Evolutionary conservation across 64 coral and sea anemone genomes (phyloP).

Genomic region (Montipora sp.): DNA sequence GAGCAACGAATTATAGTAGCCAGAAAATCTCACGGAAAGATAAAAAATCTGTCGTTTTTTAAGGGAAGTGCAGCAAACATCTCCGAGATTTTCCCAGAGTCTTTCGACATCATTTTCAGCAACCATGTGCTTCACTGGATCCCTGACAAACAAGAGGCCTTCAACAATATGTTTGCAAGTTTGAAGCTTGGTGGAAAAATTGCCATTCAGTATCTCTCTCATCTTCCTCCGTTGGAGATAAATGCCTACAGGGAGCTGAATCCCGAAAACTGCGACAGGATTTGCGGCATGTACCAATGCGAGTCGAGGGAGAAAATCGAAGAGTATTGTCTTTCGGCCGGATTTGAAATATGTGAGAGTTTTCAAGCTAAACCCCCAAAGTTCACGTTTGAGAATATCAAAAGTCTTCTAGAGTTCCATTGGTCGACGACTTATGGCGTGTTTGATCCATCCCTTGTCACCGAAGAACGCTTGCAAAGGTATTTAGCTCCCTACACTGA

Average conservation of each 20-base stretch:
- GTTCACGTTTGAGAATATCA: background rate
- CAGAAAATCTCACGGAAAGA: background rate
- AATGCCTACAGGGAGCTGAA: background rate
- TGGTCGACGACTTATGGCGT: background rate
- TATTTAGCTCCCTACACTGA: background rate
- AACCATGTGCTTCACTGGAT: constrained; percentile 48
- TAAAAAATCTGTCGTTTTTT: constrained; percentile 28
- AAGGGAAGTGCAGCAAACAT: constrained; percentile 12
- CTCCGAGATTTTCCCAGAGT: constrained; percentile 3
- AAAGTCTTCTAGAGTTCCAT: background rate
- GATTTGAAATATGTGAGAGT: constrained; percentile 3
- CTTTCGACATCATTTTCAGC: constrained; percentile 19
- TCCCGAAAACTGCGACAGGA: background rate
- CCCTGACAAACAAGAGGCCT: constrained; percentile 4
- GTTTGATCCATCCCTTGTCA: background rate
- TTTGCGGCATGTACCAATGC: background rate
- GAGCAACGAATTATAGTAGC: constrained; percentile 10
- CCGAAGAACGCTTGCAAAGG: constrained; percentile 8
- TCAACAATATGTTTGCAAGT: background rate
- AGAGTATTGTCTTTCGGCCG: background rate
- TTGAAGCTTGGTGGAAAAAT: background rate
- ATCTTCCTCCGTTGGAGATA: background rate
- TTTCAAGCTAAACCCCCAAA: background rate
- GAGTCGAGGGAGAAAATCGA: background rate
- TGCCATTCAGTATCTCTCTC: background rate